Conservation (phyloP, 2,797 vertebrate genomes). For the Parauchenoglanis ngamensis region DNA sequence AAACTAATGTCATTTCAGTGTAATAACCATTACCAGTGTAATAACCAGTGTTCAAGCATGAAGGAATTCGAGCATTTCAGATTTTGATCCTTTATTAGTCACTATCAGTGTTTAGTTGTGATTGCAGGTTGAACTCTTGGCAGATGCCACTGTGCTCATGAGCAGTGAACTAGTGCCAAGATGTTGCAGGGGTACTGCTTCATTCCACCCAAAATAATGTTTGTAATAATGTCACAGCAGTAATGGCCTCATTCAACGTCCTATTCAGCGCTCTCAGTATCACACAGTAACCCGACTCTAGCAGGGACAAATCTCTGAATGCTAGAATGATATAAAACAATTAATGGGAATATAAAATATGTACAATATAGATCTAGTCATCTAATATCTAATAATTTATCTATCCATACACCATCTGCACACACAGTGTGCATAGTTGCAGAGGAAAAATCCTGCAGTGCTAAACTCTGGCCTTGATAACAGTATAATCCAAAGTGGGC, state of each 20-base stretch:
- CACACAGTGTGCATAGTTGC: constrained; percentile 5
- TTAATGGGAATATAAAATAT: background rate
- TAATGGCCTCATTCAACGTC: background rate
- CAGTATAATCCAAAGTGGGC: constrained; percentile 71
- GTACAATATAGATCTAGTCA: background rate
- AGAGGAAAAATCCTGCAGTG: constrained; percentile 46
- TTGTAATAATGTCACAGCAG: background rate
- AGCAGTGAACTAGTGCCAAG: background rate
- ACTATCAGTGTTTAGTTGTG: background rate
- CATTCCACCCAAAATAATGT: background rate
- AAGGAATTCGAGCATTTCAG: background rate
- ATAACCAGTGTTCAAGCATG: background rate
- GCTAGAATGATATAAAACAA: background rate
- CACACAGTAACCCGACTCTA: background rate
- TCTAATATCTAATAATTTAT: constrained; percentile 13
- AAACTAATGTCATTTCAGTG: background rate
- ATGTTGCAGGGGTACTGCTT: background rate
- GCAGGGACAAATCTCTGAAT: background rate
- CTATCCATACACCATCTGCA: constrained; percentile 15
- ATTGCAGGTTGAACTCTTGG: background rate
- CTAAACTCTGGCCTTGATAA: constrained; percentile 59
- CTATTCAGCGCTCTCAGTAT: background rate
- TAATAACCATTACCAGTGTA: background rate
- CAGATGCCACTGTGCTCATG: background rate
- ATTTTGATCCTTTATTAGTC: too few relatives aligned